Evolutionary conservation across 2,888 invertebrate genomes (phyloP).

Genomic region (Microdon myrmicae): DNA sequence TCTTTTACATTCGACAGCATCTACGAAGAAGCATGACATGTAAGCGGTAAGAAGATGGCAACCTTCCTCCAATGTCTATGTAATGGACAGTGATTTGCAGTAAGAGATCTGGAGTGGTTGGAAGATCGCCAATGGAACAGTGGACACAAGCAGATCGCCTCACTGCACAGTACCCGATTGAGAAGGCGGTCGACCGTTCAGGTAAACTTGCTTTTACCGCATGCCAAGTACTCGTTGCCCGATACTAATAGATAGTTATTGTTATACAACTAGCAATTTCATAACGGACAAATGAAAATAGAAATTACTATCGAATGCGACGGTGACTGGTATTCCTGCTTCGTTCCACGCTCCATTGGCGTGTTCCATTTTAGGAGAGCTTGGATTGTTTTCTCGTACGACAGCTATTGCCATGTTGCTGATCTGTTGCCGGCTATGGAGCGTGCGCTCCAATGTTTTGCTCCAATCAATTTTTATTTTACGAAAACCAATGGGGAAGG

Average conservation of each 20-base stretch:
- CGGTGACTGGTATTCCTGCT: constrained; percentile 9
- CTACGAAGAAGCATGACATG: constrained; percentile 26
- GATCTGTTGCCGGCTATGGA: not conserved
- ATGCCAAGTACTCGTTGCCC: constrained; percentile 44
- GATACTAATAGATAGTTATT: constrained; percentile 48
- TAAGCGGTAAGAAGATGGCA: constrained; percentile 19
- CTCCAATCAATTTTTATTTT: no score
- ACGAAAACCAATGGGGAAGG: no score
- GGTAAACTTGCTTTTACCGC: constrained; percentile 48
- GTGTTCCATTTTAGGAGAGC: constrained; percentile 44
- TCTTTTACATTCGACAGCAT: no score
- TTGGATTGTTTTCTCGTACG: constrained; percentile 35
- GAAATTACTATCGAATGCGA: constrained; percentile 41
- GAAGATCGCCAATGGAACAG: constrained; percentile 10
- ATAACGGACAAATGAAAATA: constrained; percentile 51
- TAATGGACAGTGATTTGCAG: constrained; percentile 41
- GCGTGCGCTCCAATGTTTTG: no score
- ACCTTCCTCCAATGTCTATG: constrained; percentile 19
- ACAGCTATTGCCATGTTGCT: constrained; percentile 30
- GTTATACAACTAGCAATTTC: constrained; percentile 51
- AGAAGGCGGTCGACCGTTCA: constrained; percentile 41
- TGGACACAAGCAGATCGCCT: constrained; percentile 31
- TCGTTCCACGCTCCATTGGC: no score
- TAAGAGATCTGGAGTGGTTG: constrained; percentile 38
- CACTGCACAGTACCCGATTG: constrained; percentile 3